Evolutionary conservation across 2,888 invertebrate genomes (phyloP).

Genomic region (Xanthia togata): DNA sequence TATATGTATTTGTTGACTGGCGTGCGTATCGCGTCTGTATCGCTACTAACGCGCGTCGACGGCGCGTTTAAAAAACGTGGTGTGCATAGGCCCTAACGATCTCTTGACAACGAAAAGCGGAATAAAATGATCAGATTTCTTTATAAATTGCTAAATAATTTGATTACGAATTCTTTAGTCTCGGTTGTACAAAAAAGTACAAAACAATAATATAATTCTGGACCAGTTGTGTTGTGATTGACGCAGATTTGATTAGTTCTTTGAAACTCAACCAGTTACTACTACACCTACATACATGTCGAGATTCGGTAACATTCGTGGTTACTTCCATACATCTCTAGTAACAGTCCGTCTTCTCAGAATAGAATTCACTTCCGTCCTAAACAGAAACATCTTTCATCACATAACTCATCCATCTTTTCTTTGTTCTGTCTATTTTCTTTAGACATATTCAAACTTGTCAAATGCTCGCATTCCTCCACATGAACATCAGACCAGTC

Average conservation of each 20-base stretch:
- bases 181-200: slow-evolving; percentile 1
- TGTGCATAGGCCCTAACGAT: too few species aligned
- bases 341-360: not conserved
- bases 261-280: slow-evolving; percentile 10
- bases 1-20: too few species aligned
- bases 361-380: not conserved
- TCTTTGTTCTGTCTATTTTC: not conserved
- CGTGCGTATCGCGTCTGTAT: too few species aligned
- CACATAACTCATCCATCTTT: not conserved
- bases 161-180: slow-evolving; percentile 5
- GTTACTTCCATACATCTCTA: not conserved
- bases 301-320: not conserved
- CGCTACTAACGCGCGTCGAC: too few species aligned
- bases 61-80: too few species aligned
- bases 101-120: not conserved
- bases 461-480: not conserved
- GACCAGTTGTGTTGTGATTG: slow-evolving; percentile 7
- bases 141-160: not conserved
- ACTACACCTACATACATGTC: not conserved
- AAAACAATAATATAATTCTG: slow-evolving; percentile 27
- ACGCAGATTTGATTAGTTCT: slow-evolving; percentile 23
- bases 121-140: not conserved
- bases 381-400: not conserved
- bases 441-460: not conserved
- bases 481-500: not conserved